Conservation (phyloP, 2,113 vertebrate genomes). For the Climacteris rufus region DNA sequence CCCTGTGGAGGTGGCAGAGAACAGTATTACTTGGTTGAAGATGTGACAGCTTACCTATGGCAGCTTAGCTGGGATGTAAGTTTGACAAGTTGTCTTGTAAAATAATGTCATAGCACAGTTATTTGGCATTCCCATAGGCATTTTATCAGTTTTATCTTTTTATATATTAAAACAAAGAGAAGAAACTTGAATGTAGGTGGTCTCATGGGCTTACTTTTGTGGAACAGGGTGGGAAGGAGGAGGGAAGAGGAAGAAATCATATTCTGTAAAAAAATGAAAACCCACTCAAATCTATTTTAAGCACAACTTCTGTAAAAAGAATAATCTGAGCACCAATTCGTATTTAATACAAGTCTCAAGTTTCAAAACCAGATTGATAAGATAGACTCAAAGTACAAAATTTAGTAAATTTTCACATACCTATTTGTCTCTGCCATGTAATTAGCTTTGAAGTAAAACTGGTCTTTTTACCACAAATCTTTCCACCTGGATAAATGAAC, state of each 20-base stretch:
- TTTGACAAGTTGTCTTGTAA: constrained; percentile 5
- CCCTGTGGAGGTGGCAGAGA: not conserved
- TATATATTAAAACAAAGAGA: not conserved
- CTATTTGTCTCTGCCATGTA: not conserved
- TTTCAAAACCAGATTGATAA: not conserved
- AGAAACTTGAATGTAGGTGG: not conserved
- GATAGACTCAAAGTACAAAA: not conserved
- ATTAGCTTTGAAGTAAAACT: not conserved
- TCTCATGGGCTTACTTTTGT: constrained; percentile 18
- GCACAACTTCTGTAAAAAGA: constrained; percentile 9
- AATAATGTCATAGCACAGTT: constrained; percentile 24
- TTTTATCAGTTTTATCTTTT: constrained; percentile 3
- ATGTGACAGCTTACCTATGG: not conserved
- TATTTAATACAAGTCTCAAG: not conserved
- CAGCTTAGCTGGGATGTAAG: not conserved
- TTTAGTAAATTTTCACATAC: not conserved
- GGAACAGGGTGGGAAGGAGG: not conserved
- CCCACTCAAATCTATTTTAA: constrained; percentile 47
- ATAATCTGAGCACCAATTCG: not conserved
- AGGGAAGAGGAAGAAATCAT: constrained; percentile 5
- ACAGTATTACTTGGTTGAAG: not conserved
- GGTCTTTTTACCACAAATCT: not conserved
- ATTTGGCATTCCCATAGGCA: not conserved
- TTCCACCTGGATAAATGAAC: not conserved
- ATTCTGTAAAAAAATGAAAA: not conserved